Evolutionary conservation across 2,113 vertebrate species (phyloP).

Genomic region (Sminthopsis crassicaudata): DNA sequence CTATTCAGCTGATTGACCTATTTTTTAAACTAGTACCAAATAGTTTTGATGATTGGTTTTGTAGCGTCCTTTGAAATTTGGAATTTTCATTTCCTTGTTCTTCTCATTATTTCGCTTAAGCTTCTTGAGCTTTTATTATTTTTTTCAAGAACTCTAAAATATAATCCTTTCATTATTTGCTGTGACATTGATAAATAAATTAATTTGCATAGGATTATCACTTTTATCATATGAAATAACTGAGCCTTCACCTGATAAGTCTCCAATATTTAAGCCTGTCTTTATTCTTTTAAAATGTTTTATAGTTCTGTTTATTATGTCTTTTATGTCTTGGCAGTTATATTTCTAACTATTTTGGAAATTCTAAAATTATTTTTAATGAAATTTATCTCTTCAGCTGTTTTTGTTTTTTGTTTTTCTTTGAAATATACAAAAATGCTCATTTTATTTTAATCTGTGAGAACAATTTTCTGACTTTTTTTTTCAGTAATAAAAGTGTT

Average conservation of each 20-base stretch:
- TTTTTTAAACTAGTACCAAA: neutral
- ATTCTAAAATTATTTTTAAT: neutral
- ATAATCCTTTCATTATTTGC: neutral
- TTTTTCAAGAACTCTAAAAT: neutral
- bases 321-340: neutral
- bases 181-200: neutral
- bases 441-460: neutral
- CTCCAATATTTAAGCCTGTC: neutral
- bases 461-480: neutral
- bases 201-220: neutral
- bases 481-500: neutral
- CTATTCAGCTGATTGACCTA: neutral
- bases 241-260: too few species aligned
- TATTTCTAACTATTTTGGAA: neutral
- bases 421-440: neutral
- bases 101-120: neutral
- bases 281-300: neutral
- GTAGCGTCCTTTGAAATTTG: neutral
- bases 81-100: neutral
- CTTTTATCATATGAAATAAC: neutral
- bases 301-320: neutral
- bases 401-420: neutral
- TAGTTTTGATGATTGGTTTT: neutral
- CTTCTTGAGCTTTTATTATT: neutral
- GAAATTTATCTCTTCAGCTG: neutral